These are phyloP conservation scores for Caenorhabditis uteleia DNA, from an alignment of 2,888 invertebrate genomes.

Conservation along the genomic window DNA sequence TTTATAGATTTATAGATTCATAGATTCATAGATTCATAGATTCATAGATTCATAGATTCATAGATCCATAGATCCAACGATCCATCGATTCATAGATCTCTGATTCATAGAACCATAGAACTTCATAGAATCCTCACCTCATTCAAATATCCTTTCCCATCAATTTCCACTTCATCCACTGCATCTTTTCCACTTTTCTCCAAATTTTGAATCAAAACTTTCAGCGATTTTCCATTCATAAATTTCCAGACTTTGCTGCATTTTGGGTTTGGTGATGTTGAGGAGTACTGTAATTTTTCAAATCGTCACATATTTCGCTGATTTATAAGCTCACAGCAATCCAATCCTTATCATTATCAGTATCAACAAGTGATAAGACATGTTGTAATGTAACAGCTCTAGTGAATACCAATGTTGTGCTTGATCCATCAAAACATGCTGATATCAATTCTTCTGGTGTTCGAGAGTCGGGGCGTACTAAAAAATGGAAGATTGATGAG, in stretches of 20 bases:
- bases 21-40: too few species aligned
- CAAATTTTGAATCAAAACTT: constrained; percentile 4
- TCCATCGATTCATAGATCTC: too few species aligned
- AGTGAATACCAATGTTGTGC: constrained; percentile 44
- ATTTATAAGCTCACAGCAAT: constrained; percentile 15
- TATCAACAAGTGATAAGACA: constrained; percentile 27
- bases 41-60: background rate
- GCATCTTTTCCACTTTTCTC: background rate
- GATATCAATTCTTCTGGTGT: constrained; percentile 23
- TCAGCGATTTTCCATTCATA: constrained; percentile 13
- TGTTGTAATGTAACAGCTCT: constrained; percentile 22
- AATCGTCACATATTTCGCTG: too few species aligned
- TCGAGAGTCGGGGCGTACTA: constrained; percentile 38
- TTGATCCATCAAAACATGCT: constrained; percentile 35
- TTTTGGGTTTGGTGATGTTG: constrained; percentile 19
- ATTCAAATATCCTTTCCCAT: constrained; percentile 14
- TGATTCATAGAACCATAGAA: background rate
- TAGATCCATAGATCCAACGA: too few species aligned
- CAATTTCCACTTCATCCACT: constrained; percentile 5
- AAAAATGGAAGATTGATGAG: constrained; percentile 5
- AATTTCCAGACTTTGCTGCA: constrained; percentile 36
- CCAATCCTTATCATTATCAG: constrained; percentile 19
- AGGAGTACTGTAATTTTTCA: constrained; percentile 32
- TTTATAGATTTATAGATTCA: too few species aligned
- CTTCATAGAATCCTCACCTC: background rate